A percentile compares a stretch with the other conserved stretches of the same genome.
Conservation (phyloP, 2,888 invertebrate genomes). For the Pyrochroa serraticornis region DNA sequence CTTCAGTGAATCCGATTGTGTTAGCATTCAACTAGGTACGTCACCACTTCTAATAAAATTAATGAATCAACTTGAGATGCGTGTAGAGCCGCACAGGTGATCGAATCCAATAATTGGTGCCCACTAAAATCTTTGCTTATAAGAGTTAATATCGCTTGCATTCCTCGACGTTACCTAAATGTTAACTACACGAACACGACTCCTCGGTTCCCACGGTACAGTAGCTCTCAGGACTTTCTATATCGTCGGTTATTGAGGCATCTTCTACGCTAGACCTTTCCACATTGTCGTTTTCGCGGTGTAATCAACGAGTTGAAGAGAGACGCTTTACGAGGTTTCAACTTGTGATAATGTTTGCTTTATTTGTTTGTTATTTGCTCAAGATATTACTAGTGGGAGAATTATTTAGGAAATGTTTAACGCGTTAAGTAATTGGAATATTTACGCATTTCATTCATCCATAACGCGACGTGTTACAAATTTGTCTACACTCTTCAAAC, state of each 20-base stretch:
- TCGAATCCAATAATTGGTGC: slow-evolving; percentile 32
- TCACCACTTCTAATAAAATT: slow-evolving; percentile 16
- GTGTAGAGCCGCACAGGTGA: slow-evolving; percentile 26
- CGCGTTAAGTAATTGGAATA: no score
- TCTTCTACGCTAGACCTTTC: slow-evolving; percentile 17
- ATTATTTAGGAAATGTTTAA: no score
- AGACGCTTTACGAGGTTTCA: slow-evolving; percentile 1
- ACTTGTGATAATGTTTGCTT: slow-evolving; percentile 17
- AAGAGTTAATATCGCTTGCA: slow-evolving; percentile 35
- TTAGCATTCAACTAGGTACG: not conserved
- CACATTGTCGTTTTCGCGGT: slow-evolving; percentile 15
- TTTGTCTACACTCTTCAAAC: no score
- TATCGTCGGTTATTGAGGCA: slow-evolving; percentile 34
- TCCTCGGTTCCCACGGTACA: slow-evolving; percentile 52
- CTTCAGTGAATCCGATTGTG: no score
- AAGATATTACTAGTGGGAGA: slow-evolving; percentile 6
- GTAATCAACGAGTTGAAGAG: slow-evolving; percentile 3
- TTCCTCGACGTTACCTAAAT: slow-evolving; percentile 47
- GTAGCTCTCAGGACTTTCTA: slow-evolving; percentile 50
- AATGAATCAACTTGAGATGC: slow-evolving; percentile 17
- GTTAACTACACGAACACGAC: slow-evolving; percentile 52
- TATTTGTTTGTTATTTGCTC: slow-evolving; percentile 14
- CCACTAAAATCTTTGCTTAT: slow-evolving; percentile 23
- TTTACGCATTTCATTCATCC: no score
- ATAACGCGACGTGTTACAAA: no score